Base-by-base conservation (phyloP, 2,797 vertebrate genomes). In the Paguma larvata region DNA sequence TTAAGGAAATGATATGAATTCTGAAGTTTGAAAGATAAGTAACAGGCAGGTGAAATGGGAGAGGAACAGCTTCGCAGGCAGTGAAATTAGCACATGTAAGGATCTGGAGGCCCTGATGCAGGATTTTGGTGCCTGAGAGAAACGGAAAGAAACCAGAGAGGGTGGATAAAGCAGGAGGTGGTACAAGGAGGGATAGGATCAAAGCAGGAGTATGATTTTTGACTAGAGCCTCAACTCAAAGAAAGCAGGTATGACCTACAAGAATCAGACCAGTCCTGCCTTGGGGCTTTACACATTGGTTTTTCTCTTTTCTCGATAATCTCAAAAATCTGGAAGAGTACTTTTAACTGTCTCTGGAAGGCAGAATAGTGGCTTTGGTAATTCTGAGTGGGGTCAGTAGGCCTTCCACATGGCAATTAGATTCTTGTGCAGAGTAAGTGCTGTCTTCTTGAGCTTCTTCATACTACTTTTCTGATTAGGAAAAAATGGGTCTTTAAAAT, bases 1-100 rank as follows among this genome's bases (percentile, higher is more conserved):
- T 91, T 78, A 34, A 70, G 92, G 34, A 93, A 70, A 46, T 59
- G 10, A 59, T 41, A 3, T 25, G n/a, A 56, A 38, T 51, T 86
- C 27, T 84, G 27, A 88, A 51, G 53, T 94, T 95, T 92, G 79
- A 78, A 73, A 68, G 34, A n/a, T 73, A 65, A 83, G 2, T 53
- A 56, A 67, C 6, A 56, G 56, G 63, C 9, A 46, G 62, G n/a
- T 80, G 44, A 63, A 38, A 77, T 51, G 21, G 41, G 16, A 92
- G 7, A 41, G 46, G 59, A 86, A 68, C 14, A 94, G 75, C 16
- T 80, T 80, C 46, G 41, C 72, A 63, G 65, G 34, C 14, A 65
- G 82, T 90, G 19, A 15, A 56, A 41, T 84, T 53, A 72, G 34
- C 21, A 41, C 34, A 6, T 72, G 48, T n/a, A 16, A 32, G 89